phyloP scores from a whole-genome alignment of 2,888 invertebrate genomes.

The Pollenia angustigena region DNA sequence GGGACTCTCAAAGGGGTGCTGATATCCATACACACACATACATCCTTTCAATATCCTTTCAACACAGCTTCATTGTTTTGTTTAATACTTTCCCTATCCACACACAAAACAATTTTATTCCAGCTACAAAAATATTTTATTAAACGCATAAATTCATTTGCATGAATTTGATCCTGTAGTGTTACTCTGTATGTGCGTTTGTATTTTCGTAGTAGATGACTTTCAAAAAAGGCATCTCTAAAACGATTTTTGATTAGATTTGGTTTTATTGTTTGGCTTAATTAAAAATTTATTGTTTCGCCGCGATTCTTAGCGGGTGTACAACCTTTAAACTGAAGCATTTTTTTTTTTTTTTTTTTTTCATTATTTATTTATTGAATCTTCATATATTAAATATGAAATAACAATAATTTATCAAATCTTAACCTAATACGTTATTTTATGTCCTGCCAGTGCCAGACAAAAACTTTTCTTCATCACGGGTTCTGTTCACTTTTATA shows the following conservation, averaged over 20 bases:
- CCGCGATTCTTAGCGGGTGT: background rate
- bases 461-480: no score
- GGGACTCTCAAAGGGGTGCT: constrained; percentile 25
- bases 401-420: no score
- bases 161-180: background rate
- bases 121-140: constrained; percentile 10
- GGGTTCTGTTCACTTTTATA: no score
- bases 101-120: constrained; percentile 9
- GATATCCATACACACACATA: constrained; percentile 18
- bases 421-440: no score
- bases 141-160: constrained; percentile 17
- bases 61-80: constrained; percentile 5
- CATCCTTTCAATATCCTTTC: constrained; percentile 25
- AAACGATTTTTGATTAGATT: constrained; percentile 67
- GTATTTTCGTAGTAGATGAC: constrained; percentile 11
- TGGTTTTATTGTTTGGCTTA: constrained; percentile 54
- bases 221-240: constrained; percentile 62
- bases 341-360: no score
- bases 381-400: no score
- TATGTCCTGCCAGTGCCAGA: no score
- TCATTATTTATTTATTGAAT: no score
- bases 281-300: constrained; percentile 63
- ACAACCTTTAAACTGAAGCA: constrained; percentile 30
- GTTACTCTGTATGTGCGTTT: background rate
- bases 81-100: constrained; percentile 13